phyloP scores from a whole-genome alignment of 2,113 vertebrate species.

The rat (Rattus norvegicus) region DNA sequence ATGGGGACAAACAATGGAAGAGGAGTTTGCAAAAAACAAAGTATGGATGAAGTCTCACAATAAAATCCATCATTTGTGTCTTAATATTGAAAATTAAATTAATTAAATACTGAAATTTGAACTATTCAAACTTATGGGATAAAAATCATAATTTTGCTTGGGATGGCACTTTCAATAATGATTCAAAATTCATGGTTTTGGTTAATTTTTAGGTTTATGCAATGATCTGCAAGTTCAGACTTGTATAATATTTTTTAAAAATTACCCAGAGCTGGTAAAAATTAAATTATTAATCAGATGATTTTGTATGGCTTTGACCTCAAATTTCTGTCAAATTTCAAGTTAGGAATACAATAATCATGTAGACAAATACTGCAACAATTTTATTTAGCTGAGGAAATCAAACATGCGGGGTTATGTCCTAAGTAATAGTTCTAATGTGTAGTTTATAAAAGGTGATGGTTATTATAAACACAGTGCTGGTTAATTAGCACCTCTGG shows the following conservation, averaged over 20 bases:
- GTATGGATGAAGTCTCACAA: not conserved
- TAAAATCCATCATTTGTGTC: not conserved
- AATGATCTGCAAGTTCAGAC: slow-evolving; percentile 18
- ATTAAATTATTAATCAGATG: slow-evolving; percentile 48
- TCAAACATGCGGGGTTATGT: slow-evolving; percentile 54
- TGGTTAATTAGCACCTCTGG: slow-evolving; percentile 21
- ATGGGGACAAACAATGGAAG: not conserved
- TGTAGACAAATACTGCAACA: not conserved
- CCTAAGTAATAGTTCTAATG: slow-evolving; percentile 19
- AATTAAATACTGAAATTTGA: slow-evolving; percentile 3
- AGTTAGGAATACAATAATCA: slow-evolving; percentile 54
- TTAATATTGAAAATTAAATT: not conserved
- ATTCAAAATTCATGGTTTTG: slow-evolving; percentile 29
- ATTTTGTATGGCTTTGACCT: slow-evolving; percentile 49
- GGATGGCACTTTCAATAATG: not conserved
- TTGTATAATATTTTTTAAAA: slow-evolving; percentile 46
- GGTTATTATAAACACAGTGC: slow-evolving; percentile 12
- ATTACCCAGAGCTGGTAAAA: slow-evolving; percentile 18
- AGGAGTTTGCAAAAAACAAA: not conserved
- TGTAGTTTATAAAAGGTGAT: slow-evolving; percentile 54
- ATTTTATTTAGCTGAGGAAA: slow-evolving; percentile 54
- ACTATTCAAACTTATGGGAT: slow-evolving; percentile 26
- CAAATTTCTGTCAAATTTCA: slow-evolving; percentile 63
- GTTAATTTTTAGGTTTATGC: slow-evolving; percentile 38
- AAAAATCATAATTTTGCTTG: slow-evolving; percentile 39